Conservation (phyloP, 2,797 vertebrate species). For the Malurus splendens region DNA sequence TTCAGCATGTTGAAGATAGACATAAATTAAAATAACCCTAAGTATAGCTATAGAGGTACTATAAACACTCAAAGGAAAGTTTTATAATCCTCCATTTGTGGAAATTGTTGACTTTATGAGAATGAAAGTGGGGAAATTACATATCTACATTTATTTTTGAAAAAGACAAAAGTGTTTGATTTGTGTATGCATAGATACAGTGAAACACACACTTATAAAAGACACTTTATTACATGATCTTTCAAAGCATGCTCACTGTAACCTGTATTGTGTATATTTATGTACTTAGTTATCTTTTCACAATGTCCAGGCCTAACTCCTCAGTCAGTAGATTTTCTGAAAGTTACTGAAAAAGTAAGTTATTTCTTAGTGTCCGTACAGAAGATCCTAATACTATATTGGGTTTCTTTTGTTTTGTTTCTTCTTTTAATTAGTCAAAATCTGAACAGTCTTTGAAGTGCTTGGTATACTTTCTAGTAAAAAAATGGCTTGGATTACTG, state of each 20-base stretch:
- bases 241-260: not conserved
- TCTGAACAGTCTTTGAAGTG: not conserved
- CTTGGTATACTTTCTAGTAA: not conserved
- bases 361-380: not conserved
- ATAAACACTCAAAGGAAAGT: not conserved
- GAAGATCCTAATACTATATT: not conserved
- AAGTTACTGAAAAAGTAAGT: not conserved
- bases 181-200: not conserved
- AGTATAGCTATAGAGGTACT: not conserved
- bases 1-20: not conserved
- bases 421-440: not conserved
- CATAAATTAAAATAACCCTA: not conserved
- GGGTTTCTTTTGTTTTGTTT: rapidly evolving
- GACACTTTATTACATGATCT: not conserved
- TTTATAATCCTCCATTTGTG: not conserved
- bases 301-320: not conserved
- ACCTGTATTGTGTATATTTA: not conserved
- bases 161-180: not conserved
- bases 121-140: not conserved
- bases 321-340: not conserved
- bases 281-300: not conserved
- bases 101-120: not conserved
- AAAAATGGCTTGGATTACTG: constrained; percentile 10
- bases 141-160: not conserved
- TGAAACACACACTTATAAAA: not conserved